Base-by-base conservation (phyloP, 2,113 vertebrate species). In the Sphaerodactylus townsendi region DNA sequence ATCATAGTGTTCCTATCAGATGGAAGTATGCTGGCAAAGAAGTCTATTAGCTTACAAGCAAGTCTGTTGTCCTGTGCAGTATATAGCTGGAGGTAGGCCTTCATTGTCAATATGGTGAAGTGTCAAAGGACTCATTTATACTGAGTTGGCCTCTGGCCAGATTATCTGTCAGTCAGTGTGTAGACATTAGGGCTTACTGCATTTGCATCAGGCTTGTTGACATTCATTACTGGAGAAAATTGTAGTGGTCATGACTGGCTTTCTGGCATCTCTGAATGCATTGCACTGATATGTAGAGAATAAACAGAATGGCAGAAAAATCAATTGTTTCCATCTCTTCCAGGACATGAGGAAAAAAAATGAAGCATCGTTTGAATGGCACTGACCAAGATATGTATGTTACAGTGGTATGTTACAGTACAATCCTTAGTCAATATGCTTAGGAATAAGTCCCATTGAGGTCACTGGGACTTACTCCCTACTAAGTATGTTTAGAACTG, bases 101-200 rank as follows among this genome's bases (percentile, higher is more conserved):
- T 78, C 50, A 77, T 41, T 70, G 66, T 71, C 65, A 25, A 70
- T 30, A 59, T 59, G 7, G 46, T 56, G 44, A 59, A 64, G 53
- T 23, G 30, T 78, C 48, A 81, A 81, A 81, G 68, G 53, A 44
- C 21, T 71, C 37, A 77, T 84, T 84, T 75, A 77, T 77, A 78
- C 37, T 70, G 66, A 77, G 15, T 28, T 84, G 74, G 30, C 37
- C 11, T 44, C 64, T n/a, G 35, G 44, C 48, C 74, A 77, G 30
- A 77, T 30, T 35, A 44, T 77, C 30, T 59, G 35, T 39, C 46
- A 77, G 56, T 83, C 17, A 46, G 48, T 70, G 6, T 70, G 11
- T 70, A 59, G 66, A 53, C 46, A 41, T 8, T 84, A 10, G 19
- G 68, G 39, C 56, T 84, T 77, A 7, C 35, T 70, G 66, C 23